Conservation (phyloP, 2,797 vertebrate genomes). For the Clarias platycephalus region DNA sequence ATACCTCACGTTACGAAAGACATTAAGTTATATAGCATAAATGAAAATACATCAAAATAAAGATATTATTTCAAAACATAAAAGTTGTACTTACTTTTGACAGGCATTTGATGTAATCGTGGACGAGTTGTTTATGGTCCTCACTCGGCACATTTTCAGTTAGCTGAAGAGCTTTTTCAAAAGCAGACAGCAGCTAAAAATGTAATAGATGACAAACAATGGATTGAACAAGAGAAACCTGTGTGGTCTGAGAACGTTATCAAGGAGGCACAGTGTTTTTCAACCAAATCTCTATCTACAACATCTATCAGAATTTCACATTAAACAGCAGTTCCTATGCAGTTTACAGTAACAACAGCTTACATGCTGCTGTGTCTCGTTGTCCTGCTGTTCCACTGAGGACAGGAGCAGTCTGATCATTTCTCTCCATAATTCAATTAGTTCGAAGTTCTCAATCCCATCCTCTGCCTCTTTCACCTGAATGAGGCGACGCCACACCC, state of each 20-base stretch:
- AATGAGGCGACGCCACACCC: conserved; percentile 81
- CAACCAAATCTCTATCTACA: not conserved
- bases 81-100: conserved; percentile 79
- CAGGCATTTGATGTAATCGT: conserved; percentile 84
- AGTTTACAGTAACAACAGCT: conserved; percentile 30
- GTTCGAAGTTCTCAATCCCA: conserved; percentile 77
- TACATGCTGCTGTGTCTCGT: conserved; percentile 85
- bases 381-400: conserved; percentile 73
- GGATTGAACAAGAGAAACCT: not conserved
- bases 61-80: not conserved
- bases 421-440: conserved; percentile 83
- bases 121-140: conserved; percentile 80
- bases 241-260: not conserved
- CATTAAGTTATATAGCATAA: not conserved
- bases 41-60: too few relatives aligned
- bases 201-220: not conserved
- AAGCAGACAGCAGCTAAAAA: conserved; percentile 85
- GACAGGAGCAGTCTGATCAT: conserved; percentile 81
- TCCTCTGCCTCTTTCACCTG: conserved; percentile 77
- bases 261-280: not conserved
- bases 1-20: not conserved
- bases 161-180: conserved; percentile 82
- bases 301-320: not conserved
- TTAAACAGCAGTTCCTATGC: not conserved
- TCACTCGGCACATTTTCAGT: conserved; percentile 79